Evolutionary conservation across 2,113 vertebrate species (phyloP), one percentile per base, ranked within the genome.

Genomic region (Phrynocephalus versicolor): DNA sequence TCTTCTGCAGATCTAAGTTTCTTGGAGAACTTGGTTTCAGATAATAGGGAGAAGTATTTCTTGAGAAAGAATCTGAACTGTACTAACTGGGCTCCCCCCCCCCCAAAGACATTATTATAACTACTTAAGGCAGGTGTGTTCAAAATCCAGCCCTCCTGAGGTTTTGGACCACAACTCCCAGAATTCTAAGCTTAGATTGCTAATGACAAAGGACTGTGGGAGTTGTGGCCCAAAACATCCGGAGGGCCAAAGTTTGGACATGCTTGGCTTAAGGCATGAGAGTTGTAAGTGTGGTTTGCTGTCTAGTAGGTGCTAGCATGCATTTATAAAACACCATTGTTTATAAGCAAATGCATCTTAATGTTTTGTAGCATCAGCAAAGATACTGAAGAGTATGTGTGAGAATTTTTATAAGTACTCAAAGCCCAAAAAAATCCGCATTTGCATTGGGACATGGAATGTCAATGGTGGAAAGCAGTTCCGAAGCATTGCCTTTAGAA

Each of bases 401-500:
- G 98, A 99, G 92, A 99, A 96, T 91, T 97, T 98, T 92, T 97
- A 97, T 83, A 98, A 98, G 93, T 99, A 98, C 83, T 98, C 98
- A 6, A 97, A 94, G 71, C 98, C 98, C 1, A 97, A 97, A 90
- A 97, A 97, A 87, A 97, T 99, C 78, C 94, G 98, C 7, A 97
- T 99, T 39, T 97, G 97, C 1, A 96, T 97, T 0, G 99, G 98
- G 72, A 99, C 98, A 0, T 99, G 99, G 99, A 99, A 99, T 0
- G 99, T 99, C 35, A 99, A 99, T 0, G 99, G 99, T 0, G 98
- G 99, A 13, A 99, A 99, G 94, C 98, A 99, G 89, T 99, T 99
- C 87, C 97, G 98, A 87, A 99, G 99, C 85, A 99, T 99, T 67
- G 99, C 99, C 30, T 99, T 98, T 93, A 97, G 98, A 92, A 99